phyloP scores from a whole-genome alignment of 1,140 invertebrate genomes.

The Gerris buenoi region DNA sequence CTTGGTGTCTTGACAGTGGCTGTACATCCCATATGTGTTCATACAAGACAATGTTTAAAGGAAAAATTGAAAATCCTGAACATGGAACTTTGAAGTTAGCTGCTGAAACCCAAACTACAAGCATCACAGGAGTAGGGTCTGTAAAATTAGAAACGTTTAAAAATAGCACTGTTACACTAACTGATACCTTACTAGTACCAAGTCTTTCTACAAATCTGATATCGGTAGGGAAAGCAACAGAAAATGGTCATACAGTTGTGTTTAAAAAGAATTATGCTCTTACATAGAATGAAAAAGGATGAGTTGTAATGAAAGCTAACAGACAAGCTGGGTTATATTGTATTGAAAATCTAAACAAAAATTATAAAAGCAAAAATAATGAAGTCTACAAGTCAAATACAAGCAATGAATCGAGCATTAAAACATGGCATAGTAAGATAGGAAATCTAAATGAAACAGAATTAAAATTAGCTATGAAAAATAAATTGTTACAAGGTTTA shows the following conservation, averaged over 20 bases:
- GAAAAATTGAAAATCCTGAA: constrained; percentile 1
- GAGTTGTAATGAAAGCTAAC: not conserved
- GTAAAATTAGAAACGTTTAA: not conserved
- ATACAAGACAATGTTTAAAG: not conserved
- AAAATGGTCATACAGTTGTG: not conserved
- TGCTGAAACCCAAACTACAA: not conserved
- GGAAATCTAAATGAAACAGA: not conserved
- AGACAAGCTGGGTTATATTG: not conserved
- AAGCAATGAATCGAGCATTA: not conserved
- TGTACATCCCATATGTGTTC: constrained; percentile 4
- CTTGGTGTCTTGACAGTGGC: constrained; percentile 30
- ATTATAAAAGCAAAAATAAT: not conserved
- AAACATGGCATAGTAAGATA: not conserved
- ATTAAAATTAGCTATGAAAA: not conserved
- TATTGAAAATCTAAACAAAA: not conserved
- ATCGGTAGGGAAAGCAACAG: constrained; percentile 1
- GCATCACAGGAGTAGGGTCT: not conserved
- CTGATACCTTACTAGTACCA: not conserved
- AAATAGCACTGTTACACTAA: not conserved
- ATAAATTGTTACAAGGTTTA: not conserved
- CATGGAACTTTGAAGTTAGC: not conserved
- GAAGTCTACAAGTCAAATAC: too few species aligned
- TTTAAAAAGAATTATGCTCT: not conserved
- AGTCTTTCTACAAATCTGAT: not conserved
- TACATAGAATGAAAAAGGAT: not conserved